Base-by-base conservation (phyloP, 2,113 vertebrate species). In the Recurvirostra avosetta region DNA sequence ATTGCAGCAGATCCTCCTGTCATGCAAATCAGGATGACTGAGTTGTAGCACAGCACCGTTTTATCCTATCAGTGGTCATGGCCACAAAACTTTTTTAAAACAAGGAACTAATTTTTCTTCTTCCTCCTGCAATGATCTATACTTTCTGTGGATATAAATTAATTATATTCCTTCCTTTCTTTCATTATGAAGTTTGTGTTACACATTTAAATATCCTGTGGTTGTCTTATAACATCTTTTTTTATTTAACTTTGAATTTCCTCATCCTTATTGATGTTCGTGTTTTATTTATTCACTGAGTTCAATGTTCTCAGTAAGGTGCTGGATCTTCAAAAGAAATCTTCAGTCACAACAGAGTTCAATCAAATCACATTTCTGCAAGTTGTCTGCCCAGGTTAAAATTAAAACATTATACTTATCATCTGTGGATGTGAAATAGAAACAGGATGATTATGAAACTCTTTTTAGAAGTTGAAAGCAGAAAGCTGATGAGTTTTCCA, bases 261-360 rank as follows among this genome's bases (percentile, higher is more conserved):
- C 53, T 56, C 71, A 62, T 88, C 30, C 55, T 97, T 88, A 71
- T 87, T 92, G 82, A 84, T 88, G 82, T 76, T 97, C 5, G 1
- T 93, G 12, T 86, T 96, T 97, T 95, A 95, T 94, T 97, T 97
- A 95, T 91, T 96, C 82, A 83, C 36, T 75, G 40, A 73, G 49
- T 91, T 94, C 86, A 95, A 77, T 96, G 92, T 90, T 77, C 53
- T 96, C 74, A 75, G 58, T 75, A 88, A 96, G 68, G 73, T 76
- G 26, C 26, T 95, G 76, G 81, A 63, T 74, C 63, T 97, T 96
- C 84, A 94, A 93, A 97, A 87, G 68, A 92, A 97, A 63, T 88
- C 52, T 93, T 94, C 88, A 71, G 38, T 68, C 76, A 86, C 29
- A 59, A 49, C 25, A 70, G 26, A 88, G 67, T 94, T 96, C 80